A percentile compares a stretch with the other conserved stretches of the same genome.
phyloP scores from a whole-genome alignment of 1,140 invertebrate genomes.

The Harpegnathos saltator region DNA sequence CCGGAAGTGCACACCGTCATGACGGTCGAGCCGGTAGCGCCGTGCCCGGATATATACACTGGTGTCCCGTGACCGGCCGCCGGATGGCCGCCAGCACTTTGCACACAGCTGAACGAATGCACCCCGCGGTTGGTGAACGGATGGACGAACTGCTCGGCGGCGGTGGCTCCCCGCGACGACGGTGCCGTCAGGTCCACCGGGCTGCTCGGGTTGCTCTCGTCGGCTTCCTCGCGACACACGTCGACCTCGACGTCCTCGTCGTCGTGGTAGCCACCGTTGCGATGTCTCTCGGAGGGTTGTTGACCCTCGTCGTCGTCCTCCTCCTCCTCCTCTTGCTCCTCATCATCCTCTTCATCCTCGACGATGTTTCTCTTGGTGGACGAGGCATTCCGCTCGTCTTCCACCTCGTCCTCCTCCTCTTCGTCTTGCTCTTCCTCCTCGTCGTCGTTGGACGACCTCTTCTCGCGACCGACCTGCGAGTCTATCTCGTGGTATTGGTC shows the following conservation, averaged over 20 bases:
- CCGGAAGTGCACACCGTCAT: conserved; percentile 76
- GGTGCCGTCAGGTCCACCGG: conserved; percentile 83
- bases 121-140: conserved; percentile 76
- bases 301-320: conserved; percentile 77
- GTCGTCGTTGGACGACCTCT: conserved; percentile 74
- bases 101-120: conserved; percentile 78
- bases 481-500: conserved; percentile 68
- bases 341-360: conserved; percentile 76
- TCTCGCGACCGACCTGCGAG: conserved; percentile 62
- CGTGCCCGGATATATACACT: conserved; percentile 71
- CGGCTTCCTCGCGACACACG: conserved; percentile 78
- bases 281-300: conserved; percentile 52
- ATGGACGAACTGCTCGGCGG: conserved; percentile 77
- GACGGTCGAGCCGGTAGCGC: conserved; percentile 76
- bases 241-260: conserved; percentile 83
- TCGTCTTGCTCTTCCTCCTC: conserved; percentile 74
- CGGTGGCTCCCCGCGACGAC: conserved; percentile 75
- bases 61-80: conserved; percentile 65
- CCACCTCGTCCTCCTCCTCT: conserved; percentile 64
- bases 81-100: conserved; percentile 72
- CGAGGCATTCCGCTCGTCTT: conserved; percentile 34
- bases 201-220: conserved; percentile 82
- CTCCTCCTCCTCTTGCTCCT: conserved; percentile 71
- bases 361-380: conserved; percentile 25
- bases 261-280: conserved; percentile 77